Base-by-base conservation (phyloP, 2,797 vertebrate species). In the Steatocranus sp. region DNA sequence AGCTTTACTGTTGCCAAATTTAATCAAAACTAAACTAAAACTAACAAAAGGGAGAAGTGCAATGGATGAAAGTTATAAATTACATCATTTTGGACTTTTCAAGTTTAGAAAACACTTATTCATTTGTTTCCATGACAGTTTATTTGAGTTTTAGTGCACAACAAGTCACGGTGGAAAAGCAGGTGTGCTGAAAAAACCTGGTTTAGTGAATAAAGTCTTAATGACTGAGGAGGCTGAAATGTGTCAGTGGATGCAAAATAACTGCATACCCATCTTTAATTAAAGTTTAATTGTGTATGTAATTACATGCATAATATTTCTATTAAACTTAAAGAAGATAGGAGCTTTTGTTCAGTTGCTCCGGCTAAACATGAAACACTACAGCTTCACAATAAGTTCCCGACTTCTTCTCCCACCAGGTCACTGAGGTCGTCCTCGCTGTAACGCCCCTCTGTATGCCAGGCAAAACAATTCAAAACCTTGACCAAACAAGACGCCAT, bases 1-100 rank as follows among this genome's bases (percentile, higher is more conserved):
- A 9, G 23, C 20, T 23, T 51, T 2, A 17, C 63, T 70, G 9
- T 70, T 2, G 43, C 1, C 25, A 48, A 1, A 48, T 73, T 8
- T 8, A 3, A 27, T 70, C 23, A 11, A 73, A 48, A 30, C 66
- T n/a, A 73, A 48, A 58, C 27, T 32, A 58, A 58, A 48, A 48
- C 10, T n/a, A 30, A 5, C 17, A 73, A 30, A 12, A 30, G 25
- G 11, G 25, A 48, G 41, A 73, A 5, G 68, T 30, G 25, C 17
- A 12, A 30, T n/a, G 9, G 41, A 27, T 46, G 1, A 30, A 73
- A 48, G 41, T 12, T 3, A 0, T 5, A 0, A 48, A 73, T 48
- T 30, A 7, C 41, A 73, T n/a, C 43, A 73, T 30, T 46, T 48
- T 27, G 17, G 25, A 73, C 41, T n/a, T 73, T 3, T 11, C 2